Evolutionary conservation across 2,113 vertebrate genomes (phyloP), one percentile per base, ranked within the genome.

Genomic region (Pseudorectes ferrugineus): DNA sequence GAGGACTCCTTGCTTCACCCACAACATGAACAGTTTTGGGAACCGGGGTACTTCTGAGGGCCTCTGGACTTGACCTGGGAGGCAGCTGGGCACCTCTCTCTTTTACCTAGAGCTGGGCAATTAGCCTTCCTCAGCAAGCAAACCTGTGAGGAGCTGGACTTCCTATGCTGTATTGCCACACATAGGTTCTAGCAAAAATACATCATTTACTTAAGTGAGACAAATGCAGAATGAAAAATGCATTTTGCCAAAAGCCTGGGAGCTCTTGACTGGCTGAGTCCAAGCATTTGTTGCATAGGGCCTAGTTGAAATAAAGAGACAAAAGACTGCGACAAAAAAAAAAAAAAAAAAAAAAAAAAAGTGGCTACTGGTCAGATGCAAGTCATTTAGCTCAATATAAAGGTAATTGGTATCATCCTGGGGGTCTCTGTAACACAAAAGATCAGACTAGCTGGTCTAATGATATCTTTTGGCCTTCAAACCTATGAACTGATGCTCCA

Each of bases 401-500:
- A 33, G 3, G 5, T 83, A 85, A 78, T 9, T 68, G 2, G 29
- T 87, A 52, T 72, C 74, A 48, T 61, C 16, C 55, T 1, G 3
- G 12, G 12, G 28, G 23, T 61, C 65, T 94, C 63, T 51, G 17
- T 23, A 79, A 49, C 55, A 92, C n/a, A 48, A 55, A 78, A 93
- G 62, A 22, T 83, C 26, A 36, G 33, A 31, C 48, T 67, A 51
- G 22, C 38, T 77, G 22, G 40, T 86, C 75, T 76, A 67, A 83
- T 80, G 40, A 35, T 67, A 67, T 45, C 38, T 88, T 92, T 79
- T 59, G 67, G 61, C 80, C 36, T 87, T 78, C 76, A 78, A 33
- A 62, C 6, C 24, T 77, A 33, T 36, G 62, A 95, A 95, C 40
- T 33, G 65, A 51, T 78, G 48, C 9, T 21, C 3, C n/a, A 54